Conservation (phyloP, 2,113 vertebrate genomes). For the Maccullochella peelii region DNA sequence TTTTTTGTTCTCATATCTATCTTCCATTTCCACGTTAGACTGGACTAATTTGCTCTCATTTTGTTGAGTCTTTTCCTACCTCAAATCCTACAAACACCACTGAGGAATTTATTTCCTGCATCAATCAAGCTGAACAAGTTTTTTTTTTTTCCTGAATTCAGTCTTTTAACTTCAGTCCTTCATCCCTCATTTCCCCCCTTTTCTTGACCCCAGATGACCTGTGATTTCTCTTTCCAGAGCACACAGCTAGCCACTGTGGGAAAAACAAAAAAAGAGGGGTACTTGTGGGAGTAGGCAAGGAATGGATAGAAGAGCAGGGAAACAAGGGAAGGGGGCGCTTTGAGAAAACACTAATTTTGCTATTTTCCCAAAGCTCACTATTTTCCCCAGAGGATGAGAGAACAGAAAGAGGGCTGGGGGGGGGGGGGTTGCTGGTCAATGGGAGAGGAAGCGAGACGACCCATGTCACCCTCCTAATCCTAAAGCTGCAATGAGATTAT, state of each 20-base stretch:
- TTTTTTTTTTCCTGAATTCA: conserved; percentile 6
- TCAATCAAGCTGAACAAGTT: conserved; percentile 26
- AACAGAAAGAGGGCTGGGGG: not conserved
- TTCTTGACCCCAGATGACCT: conserved; percentile 62
- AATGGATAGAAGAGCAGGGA: conserved; percentile 39
- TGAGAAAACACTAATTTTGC: conserved; percentile 73
- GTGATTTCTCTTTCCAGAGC: conserved; percentile 54
- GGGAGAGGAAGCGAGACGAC: conserved; percentile 67
- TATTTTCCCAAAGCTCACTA: conserved; percentile 70
- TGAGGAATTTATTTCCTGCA: conserved; percentile 55
- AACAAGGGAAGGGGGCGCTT: conserved; percentile 53
- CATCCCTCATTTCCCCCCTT: conserved; percentile 25
- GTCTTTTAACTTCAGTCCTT: conserved; percentile 40
- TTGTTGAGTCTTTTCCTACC: conserved; percentile 3
- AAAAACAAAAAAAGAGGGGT: conserved; percentile 54
- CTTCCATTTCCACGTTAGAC: not conserved
- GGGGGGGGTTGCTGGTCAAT: not conserved
- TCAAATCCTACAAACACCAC: conserved; percentile 38
- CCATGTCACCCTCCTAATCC: conserved; percentile 46
- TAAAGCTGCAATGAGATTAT: conserved; percentile 27
- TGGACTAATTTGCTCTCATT: not conserved
- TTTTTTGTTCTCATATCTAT: not conserved
- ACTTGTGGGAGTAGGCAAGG: conserved; percentile 39
- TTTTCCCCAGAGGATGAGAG: conserved; percentile 58
- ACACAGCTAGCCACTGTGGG: conserved; percentile 74